Percentiles rank a stretch among this genome's conserved stretches.
phyloP scores from a whole-genome alignment of 2,888 invertebrate species.

The Nomada ferruginata region DNA sequence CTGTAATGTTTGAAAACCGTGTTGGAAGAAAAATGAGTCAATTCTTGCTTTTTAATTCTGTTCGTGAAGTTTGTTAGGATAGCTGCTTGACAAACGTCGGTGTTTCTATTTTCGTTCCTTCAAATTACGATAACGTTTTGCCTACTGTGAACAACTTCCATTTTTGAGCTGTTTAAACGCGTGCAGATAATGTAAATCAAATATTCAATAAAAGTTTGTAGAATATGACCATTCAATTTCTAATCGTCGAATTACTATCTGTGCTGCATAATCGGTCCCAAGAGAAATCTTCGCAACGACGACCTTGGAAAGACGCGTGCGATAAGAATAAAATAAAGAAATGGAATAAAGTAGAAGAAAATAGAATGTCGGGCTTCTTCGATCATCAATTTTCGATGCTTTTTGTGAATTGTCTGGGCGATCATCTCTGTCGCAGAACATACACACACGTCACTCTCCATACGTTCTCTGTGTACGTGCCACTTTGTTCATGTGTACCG shows the following conservation, averaged over 20 bases:
- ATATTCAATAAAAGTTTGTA: background rate
- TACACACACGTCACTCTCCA: background rate
- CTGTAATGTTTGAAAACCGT: background rate
- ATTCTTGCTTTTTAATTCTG: constrained; percentile 11
- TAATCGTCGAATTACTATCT: too few species aligned
- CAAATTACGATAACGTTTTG: background rate
- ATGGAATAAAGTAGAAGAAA: background rate
- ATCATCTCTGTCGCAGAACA: constrained; percentile 63
- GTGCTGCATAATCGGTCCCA: background rate
- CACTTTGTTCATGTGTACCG: constrained; percentile 47
- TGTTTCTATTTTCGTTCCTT: constrained; percentile 5
- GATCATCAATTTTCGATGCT: constrained; percentile 70
- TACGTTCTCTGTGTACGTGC: constrained; percentile 38
- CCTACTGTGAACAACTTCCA: background rate
- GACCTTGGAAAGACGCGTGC: constrained; percentile 61
- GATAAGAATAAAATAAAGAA: constrained; percentile 32
- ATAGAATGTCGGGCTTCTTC: constrained; percentile 48
- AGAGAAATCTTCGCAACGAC: constrained; percentile 38
- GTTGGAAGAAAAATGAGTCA: background rate
- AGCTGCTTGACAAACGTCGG: constrained; percentile 12
- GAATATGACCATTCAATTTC: background rate
- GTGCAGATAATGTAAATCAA: background rate
- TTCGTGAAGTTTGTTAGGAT: constrained; percentile 20
- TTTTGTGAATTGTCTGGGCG: constrained; percentile 75
- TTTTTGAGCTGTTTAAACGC: background rate